Base-by-base conservation (phyloP, 2,888 invertebrate genomes). In the Xanthorhoe spadicearia region DNA sequence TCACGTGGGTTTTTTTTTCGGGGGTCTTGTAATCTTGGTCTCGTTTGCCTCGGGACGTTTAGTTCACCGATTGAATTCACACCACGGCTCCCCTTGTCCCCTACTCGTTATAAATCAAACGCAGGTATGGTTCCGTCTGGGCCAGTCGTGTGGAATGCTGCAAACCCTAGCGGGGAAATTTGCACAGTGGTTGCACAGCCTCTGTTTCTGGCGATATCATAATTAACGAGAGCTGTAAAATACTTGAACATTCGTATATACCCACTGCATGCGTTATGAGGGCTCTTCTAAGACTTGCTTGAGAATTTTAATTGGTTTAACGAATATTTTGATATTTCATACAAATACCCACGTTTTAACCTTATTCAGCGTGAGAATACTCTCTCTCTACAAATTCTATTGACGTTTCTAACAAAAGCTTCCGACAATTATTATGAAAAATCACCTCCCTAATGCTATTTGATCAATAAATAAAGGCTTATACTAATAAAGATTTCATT, bases 41-140 rank as follows among this genome's bases (percentile, higher is more conserved):
- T 77, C 62, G 68, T 74, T 75, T 80, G 77, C 83, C 83, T 78
- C 83, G 82, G 83, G 83, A 86, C 75, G 82, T 81, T 76, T 81
- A 83, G 77, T 81, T 84, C 81, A 82, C 83, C 84, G 87, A 88
- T 87, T 88, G 85, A 87, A 87, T 90, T 89, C 87, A 87, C 88
- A 88, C 89, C 85, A 86, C 83, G 84, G 83, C 84, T 83, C 85
- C 82, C 74, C 79, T 73, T 85, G 87, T 87, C 88, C 90, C 91
- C 90, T 88, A 79, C 85, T 88, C 82, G 86, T 88, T 90, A 90
- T 92, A 92, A 93, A 92, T 93, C 92, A 93, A 90, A 88, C 81
- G 88, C 92, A 93, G 92, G 88, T 90, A 89, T 81, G 83, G 82
- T 83, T 85, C 84, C 83, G 90, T 89, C 90, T 84, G 81, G 80